Evolutionary conservation across 2,888 invertebrate genomes (phyloP).

Genomic region (Prenolepis imparis): DNA sequence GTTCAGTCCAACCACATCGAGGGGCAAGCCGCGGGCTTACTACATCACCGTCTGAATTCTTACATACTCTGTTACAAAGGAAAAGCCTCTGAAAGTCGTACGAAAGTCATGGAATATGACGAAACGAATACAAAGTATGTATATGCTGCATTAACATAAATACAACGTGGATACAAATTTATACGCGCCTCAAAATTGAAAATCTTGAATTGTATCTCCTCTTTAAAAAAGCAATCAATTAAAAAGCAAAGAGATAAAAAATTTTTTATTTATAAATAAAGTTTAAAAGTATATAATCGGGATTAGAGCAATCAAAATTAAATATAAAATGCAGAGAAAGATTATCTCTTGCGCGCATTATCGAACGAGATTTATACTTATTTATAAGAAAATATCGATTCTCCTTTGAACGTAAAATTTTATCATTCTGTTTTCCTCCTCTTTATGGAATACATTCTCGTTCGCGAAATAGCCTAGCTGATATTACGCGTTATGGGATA

Average conservation of each 20-base stretch:
- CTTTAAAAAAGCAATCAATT: not conserved
- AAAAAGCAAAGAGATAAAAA: not conserved
- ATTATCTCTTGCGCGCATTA: not conserved
- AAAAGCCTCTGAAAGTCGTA: not conserved
- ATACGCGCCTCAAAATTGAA: not conserved
- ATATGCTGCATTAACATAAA: not conserved
- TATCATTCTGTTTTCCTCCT: not conserved
- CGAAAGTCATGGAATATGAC: not conserved
- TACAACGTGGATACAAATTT: not conserved
- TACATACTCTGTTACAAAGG: not conserved
- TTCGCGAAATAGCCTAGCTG: not conserved
- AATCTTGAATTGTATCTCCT: not conserved
- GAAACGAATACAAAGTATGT: not conserved
- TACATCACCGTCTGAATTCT: slow-evolving; percentile 79
- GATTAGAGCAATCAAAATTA: not conserved
- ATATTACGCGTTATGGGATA: not conserved
- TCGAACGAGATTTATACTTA: not conserved
- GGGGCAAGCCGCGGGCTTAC: slow-evolving; percentile 81
- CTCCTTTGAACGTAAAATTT: slow-evolving; percentile 17
- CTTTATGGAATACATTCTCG: not conserved
- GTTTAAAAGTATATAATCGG: not conserved
- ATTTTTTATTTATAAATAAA: not conserved
- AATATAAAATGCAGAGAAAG: not conserved
- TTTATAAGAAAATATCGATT: slow-evolving; percentile 13
- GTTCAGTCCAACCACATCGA: slow-evolving; percentile 81